Evolutionary conservation across 2,797 vertebrate species (phyloP), one percentile per base, ranked within the genome.

Genomic region (Alfaro cultratus): DNA sequence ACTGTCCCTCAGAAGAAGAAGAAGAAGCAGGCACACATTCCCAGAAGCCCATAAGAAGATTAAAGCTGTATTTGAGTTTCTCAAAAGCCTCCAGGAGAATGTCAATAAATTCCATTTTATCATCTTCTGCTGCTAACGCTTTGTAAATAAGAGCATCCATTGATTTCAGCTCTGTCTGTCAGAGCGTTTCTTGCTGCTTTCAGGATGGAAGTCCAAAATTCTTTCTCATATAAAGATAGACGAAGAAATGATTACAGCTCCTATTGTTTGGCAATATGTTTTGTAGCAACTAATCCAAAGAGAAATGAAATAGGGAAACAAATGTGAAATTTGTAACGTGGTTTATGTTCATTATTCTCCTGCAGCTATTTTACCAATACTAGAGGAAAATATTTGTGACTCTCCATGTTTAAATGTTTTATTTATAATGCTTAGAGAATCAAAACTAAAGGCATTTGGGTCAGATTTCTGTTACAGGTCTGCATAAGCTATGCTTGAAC

Each of bases 51-150:
- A 41, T 64, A 46, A 55, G 39, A 55, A 45, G 15, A 68, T 74
- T 45, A 67, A 76, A 76, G 29, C 34, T 73, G 47, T 55, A 47
- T 75, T 72, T 72, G 29, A 75, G 46, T 31, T 78, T 73, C 64
- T 72, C 46, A 72, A 60, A 70, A n/a, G 26, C 64, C 39, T 75
- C 45, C 36, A 78, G 39, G 29, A 39, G 53, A 73, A 60, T 45
- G 31, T 78, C 23, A 55, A 70, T 75, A 51, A 26, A 46, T 68
- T 60, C 13, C 45, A 36, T 60, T 55, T 74, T 39, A 46, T 29
- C 21, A 26, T 39, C 57, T 34, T 7, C 46, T 53, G 45, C 39
- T 70, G 47, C 41, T 26, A 13, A 34, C 1, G 47, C 57, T 41
- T 47, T 53, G 73, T 26, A 55, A 75, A 67, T 45, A 51, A 73